Base-by-base conservation (phyloP, 2,113 vertebrate species). In the Prionailurus viverrinus region DNA sequence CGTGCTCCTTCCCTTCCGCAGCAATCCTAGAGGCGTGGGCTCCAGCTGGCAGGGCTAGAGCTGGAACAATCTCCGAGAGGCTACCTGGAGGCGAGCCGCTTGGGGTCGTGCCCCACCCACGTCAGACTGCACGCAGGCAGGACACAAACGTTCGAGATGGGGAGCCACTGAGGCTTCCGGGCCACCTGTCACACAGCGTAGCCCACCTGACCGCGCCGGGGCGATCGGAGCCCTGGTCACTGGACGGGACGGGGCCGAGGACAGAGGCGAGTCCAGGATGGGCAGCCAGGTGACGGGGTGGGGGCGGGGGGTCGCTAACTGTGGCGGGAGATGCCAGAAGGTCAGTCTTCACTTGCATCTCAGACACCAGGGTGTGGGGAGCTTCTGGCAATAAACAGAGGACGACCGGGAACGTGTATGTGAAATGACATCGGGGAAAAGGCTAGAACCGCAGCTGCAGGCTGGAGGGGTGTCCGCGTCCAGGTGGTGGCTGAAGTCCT, bases 71-170 rank as follows among this genome's bases (percentile, higher is more conserved):
- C 31, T 39, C 36, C 11, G 29, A 33, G 11, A 5, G 61, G 48
- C 11, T 2, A 1, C 74, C 74, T 31, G 39, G 31, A 73, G 76
- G 21, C 12, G n/a, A 76, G 81, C 5, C 4, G 11, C 91, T 2
- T 5, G 25, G 45, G 63, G 41, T 33, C 29, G 1, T 1, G 31
- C 29, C 23, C 31, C 13, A 27, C 8, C 45, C 73, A 19, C 13
- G 2, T 4, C 16, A 63, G 45, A n/a, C 13, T 33, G 23, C 27
- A 0, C 1, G 14, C 7, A 16, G n/a, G 45, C 33, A 3, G 5
- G 74, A 39, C 7, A 66, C 31, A 27, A 3, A 14, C 0, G 8
- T 53, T 29, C 5, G 0, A 1, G 5, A 10, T 1, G 31, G n/a
- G 2, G 36, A 48, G 53, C 7, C 76, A 23, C 73, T 21, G 63